A percentile compares a stretch with the other conserved stretches of the same genome.
These are phyloP conservation scores for Gadopsis bispinosus DNA, from an alignment of 2,797 vertebrate genomes.

Conservation along the genomic window DNA sequence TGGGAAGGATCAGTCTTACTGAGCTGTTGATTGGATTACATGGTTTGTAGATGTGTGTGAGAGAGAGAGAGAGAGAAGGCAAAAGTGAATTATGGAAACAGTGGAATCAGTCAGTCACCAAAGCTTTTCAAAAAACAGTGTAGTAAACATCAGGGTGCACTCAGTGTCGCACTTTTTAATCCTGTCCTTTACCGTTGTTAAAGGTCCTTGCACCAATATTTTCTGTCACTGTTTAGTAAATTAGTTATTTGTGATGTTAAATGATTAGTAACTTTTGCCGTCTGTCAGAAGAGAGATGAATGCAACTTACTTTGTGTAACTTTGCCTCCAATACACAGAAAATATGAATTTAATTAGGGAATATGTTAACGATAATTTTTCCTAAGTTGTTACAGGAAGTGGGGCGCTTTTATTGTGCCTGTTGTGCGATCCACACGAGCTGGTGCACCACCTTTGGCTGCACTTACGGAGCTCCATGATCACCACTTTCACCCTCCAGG, in stretches of 20 bases:
- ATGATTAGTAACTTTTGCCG: background rate
- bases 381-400: background rate
- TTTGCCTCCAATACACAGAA: background rate
- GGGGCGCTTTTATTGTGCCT: background rate
- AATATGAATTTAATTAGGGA: background rate
- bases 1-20: slow-evolving; percentile 51
- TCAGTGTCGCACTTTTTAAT: background rate
- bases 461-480: background rate
- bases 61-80: background rate
- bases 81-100: slow-evolving; percentile 18
- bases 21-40: slow-evolving; percentile 69
- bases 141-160: background rate
- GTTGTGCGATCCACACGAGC: background rate
- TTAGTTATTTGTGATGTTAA: background rate
- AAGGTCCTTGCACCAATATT: slow-evolving; percentile 11
- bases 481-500: background rate
- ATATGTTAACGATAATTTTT: background rate
- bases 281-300: slow-evolving; percentile 2
- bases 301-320: background rate
- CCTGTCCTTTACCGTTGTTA: slow-evolving; percentile 13
- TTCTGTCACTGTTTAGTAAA: slow-evolving; percentile 3
- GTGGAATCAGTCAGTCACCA: slow-evolving; percentile 10
- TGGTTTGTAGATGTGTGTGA: slow-evolving; percentile 37
- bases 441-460: background rate
- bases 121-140: slow-evolving; percentile 12